phyloP scores from a whole-genome alignment of 2,797 vertebrate genomes.

The Liparis tanakae region DNA sequence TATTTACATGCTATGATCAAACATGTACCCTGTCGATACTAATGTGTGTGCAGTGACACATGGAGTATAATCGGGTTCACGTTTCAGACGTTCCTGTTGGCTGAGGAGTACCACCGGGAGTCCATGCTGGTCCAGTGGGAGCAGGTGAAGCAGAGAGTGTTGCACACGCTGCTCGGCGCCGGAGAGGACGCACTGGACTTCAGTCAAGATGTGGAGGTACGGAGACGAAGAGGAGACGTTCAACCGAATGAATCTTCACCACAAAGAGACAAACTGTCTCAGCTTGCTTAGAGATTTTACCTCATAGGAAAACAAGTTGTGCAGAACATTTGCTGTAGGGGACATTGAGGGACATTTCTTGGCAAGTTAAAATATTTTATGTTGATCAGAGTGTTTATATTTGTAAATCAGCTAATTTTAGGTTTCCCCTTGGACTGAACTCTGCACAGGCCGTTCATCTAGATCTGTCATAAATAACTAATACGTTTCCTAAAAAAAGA shows the following conservation, averaged over 20 bases:
- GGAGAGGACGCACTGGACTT: conserved; percentile 98
- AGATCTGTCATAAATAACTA: conserved; percentile 36
- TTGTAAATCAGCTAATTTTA: not conserved
- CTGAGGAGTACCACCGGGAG: conserved; percentile 97
- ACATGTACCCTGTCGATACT: not conserved
- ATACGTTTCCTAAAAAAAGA: conserved; percentile 17
- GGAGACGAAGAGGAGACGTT: not conserved
- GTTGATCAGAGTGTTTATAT: not conserved
- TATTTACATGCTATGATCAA: not conserved
- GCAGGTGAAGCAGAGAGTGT: conserved; percentile 97
- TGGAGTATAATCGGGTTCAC: not conserved
- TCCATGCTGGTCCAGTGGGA: conserved; percentile 99
- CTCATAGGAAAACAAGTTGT: not conserved
- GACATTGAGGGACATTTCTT: not conserved
- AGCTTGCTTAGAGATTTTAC: not conserved
- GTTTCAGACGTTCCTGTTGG: conserved; percentile 93
- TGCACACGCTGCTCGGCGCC: conserved; percentile 95
- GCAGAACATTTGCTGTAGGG: not conserved
- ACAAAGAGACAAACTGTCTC: not conserved
- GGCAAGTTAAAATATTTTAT: not conserved
- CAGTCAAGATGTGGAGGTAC: conserved; percentile 96
- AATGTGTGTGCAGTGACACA: not conserved
- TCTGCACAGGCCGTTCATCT: not conserved
- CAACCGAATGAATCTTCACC: not conserved
- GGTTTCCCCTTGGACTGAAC: not conserved